Evolutionary conservation across 2,888 invertebrate species (phyloP).

Genomic region (Plutella xylostella): DNA sequence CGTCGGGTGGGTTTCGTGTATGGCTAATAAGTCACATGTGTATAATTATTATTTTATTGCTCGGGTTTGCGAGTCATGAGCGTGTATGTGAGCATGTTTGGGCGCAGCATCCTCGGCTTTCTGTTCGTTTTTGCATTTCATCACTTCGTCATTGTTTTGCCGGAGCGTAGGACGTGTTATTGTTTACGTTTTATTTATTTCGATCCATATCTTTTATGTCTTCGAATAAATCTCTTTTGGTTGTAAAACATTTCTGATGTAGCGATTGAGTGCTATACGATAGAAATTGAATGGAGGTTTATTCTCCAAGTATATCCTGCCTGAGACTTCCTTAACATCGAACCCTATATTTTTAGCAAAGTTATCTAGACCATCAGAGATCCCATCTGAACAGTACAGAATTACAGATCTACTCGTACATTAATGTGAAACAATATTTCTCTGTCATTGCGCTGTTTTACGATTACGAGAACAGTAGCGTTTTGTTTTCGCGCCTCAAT

Average conservation of each 20-base stretch:
- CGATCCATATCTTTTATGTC: background rate
- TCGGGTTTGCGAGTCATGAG: slow-evolving; percentile 52
- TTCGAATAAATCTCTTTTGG: background rate
- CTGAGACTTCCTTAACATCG: too few species aligned
- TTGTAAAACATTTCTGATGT: too few species aligned
- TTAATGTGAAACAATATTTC: too few species aligned
- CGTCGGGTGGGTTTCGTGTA: slow-evolving; percentile 44
- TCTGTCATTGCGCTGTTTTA: slow-evolving; percentile 6
- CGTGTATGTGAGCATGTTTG: slow-evolving; percentile 42
- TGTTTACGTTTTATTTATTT: slow-evolving; percentile 7
- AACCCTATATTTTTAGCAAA: too few species aligned
- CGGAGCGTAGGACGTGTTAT: slow-evolving; percentile 41
- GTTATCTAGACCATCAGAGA: too few species aligned
- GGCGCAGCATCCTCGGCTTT: slow-evolving; percentile 37
- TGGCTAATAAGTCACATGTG: slow-evolving; percentile 65
- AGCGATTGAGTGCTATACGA: too few species aligned
- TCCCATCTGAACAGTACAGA: too few species aligned
- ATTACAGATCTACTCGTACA: too few species aligned
- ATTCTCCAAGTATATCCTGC: too few species aligned
- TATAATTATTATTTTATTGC: slow-evolving; percentile 68
- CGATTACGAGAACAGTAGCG: slow-evolving; percentile 24
- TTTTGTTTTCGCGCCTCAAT: slow-evolving; percentile 36
- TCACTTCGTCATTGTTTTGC: slow-evolving; percentile 40
- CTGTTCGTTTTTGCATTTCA: slow-evolving; percentile 32
- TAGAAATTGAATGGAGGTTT: too few species aligned